Base-by-base conservation (phyloP, 2,797 vertebrate genomes). In the Bufotes viridis region DNA sequence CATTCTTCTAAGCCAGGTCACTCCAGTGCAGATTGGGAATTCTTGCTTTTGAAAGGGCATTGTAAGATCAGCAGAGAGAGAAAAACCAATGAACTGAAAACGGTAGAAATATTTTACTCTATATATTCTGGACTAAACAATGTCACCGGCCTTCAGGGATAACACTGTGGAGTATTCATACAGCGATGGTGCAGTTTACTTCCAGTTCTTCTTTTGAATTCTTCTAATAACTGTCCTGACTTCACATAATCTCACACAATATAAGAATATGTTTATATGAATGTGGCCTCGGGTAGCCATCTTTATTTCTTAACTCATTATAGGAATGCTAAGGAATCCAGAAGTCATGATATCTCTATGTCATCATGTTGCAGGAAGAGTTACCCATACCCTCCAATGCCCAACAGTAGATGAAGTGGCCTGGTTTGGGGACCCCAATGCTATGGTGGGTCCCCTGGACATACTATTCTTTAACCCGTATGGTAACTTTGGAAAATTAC, bases 1-100 rank as follows among this genome's bases (percentile, higher is more conserved):
- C 75, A 55, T 78, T 78, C 75, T 78, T 78, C 75, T 78, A 78
- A 78, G 75, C 51, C 75, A 78, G 49, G 75, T 78, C 75, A 78
- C 75, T 78, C 51, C n/a, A 78, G 51, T 55, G 75, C 75, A 78
- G 51, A 53, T 24, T 78, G 49, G 75, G 75, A 78, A 78, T 78
- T 78, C 75, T 53, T 55, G 75, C 75, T 78, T 78, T 78, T 78
- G 75, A 78, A 78, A 78, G 75, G 75, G 75, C 51, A 78, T 13
- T 78, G 75, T 78, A 78, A 55, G 75, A 78, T 78, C 75, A 78
- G 75, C 75, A 2, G 75, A 78, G 75, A 78, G 49, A 78, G 75
- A 78, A 53, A 78, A 78, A 78, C 49, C 51, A 51, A 24, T 78
- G 51, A 55, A 78, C 75, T 78, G 22, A 78, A 78, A 78, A 78